Evolutionary conservation across 2,113 vertebrate species (phyloP), one percentile per base, ranked within the genome.

Genomic region (Stegastes partitus): DNA sequence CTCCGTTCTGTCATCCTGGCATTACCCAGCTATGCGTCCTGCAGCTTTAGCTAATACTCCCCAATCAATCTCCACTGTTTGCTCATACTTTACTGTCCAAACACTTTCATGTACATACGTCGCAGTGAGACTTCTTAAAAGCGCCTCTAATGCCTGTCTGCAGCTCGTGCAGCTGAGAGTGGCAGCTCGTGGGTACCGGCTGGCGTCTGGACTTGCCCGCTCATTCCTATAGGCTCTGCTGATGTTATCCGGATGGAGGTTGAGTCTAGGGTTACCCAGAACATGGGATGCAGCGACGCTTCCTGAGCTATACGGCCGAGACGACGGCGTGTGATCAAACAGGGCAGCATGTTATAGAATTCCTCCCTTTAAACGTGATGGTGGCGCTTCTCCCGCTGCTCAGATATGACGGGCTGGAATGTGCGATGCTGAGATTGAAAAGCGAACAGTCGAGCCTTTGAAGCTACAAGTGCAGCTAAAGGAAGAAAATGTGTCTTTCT

Each of bases 41-140:
- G 77, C 49, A 69, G 54, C 81, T 28, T 16, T 1, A 1, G 66
- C 23, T 49, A 58, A 73, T 68, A 63, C 66, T 73, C 47, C 11
- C 31, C 31, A 11, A 71, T 90, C 77, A 85, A 72, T 86, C 83
- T 68, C 22, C 6, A 0, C n/a, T 73, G 76, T 90, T 90, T 86
- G 79, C 78, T 73, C 77, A 75, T 63, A 44, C 81, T 79, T 74
- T 14, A 56, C 74, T 83, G 66, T 91, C 71, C 77, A 89, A 90
- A 91, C 87, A 88, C 55, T 56, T 65, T 47, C 47, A 63, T 67
- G 59, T 11, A 23, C 42, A 59, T 42, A 21, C 37, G 25, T 65
- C 61, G 23, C 15, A 47, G 22, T 2, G 23, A 22, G 67, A 42
- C 22, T 39, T 65, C 78, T 63, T 58, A 74, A 74, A 72, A 42